These are phyloP conservation scores for Diadegma fenestrale DNA, from an alignment of 2,888 invertebrate species.

Conservation along the genomic window DNA sequence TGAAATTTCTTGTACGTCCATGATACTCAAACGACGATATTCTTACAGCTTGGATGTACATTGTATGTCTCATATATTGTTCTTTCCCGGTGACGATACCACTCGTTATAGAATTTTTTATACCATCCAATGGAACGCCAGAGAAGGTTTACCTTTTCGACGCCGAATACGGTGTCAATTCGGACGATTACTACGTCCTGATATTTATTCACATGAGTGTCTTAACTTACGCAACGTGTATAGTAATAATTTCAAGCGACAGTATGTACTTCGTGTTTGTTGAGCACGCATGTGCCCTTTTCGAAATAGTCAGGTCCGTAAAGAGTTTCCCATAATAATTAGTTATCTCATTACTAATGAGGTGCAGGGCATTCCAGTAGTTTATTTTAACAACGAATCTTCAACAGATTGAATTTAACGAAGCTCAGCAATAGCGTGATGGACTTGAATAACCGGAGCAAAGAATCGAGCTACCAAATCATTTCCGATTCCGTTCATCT, in stretches of 20 bases:
- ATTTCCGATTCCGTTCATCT: constrained; percentile 48
- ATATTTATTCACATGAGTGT: constrained; percentile 63
- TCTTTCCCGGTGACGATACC: constrained; percentile 50
- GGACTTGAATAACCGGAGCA: background rate
- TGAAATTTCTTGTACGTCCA: too few species aligned
- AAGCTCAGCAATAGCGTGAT: background rate
- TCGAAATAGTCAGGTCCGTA: constrained; percentile 64
- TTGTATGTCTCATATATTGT: constrained; percentile 21
- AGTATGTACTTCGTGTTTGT: constrained; percentile 55
- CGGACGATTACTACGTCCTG: constrained; percentile 65
- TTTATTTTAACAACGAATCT: background rate
- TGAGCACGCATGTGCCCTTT: constrained; percentile 67
- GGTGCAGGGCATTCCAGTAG: too few species aligned
- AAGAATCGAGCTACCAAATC: constrained; percentile 10
- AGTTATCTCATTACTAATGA: too few species aligned
- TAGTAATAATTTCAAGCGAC: constrained; percentile 60
- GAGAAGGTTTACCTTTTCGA: constrained; percentile 57
- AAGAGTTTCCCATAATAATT: too few species aligned
- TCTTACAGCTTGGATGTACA: background rate
- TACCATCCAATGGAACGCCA: constrained; percentile 67
- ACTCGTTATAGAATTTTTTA: constrained; percentile 61
- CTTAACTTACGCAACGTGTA: constrained; percentile 30
- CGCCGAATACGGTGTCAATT: constrained; percentile 68
- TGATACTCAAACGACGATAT: background rate
- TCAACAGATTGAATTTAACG: constrained; percentile 29